Base-by-base conservation (phyloP, 2,797 vertebrate genomes). In the Margarornis squamiger region DNA sequence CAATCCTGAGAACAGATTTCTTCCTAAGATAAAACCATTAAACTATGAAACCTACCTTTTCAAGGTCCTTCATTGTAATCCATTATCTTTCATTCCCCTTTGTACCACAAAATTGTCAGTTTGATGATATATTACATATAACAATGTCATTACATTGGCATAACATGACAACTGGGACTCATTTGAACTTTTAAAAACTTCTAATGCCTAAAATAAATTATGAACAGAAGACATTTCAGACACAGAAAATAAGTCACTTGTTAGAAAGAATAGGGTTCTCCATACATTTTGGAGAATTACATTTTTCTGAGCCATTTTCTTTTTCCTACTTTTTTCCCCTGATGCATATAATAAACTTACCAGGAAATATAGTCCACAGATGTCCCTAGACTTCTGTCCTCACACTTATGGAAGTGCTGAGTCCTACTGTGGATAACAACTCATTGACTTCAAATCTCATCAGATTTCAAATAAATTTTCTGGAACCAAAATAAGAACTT, bases 131-230 rank as follows among this genome's bases (percentile, higher is more conserved):
- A 95, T 94, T 95, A 54, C 70, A 91, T 36, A 88, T 96, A 96
- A 92, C 73, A 96, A 66, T 95, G 94, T 72, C 81, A 88, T 91
- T 95, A 82, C 54, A 84, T 77, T 93, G 87, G 82, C 63, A 63
- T 88, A 96, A 96, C 78, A 71, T 92, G 90, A 71, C 90, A 85
- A 90, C 45, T 88, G 95, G 92, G 94, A 96, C 57, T 93, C 73
- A 82, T 95, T 86, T 92, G 76, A 94, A 97, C 94, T 96, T 96
- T 86, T 88, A 67, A 74, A 93, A 91, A 91, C 81, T 92, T 96
- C 82, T 91, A 80, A 85, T 94, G 38, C 38, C 46, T 93, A 86
- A 95, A 90, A 96, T 93, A 96, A 97, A 95, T 97, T 86, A 86
- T 3, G 17, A 88, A 74, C 61, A 52, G 39, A 81, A 88, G 88